Percentiles rank a stretch among this genome's conserved stretches.
These are phyloP conservation scores for Quiscalus mexicanus DNA, from an alignment of 2,113 vertebrate species.

Conservation along the genomic window DNA sequence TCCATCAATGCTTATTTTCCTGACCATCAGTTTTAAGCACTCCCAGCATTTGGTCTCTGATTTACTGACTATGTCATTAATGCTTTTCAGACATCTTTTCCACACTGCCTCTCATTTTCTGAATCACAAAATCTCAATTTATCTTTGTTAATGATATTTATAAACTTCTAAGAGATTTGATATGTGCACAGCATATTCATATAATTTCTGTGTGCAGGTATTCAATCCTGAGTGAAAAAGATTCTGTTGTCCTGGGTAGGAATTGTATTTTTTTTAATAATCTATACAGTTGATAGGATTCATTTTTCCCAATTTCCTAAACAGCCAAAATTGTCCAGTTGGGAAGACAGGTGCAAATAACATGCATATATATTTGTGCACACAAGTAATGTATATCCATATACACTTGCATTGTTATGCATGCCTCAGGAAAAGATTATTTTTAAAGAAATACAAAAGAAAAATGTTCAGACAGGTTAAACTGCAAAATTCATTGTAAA, in stretches of 20 bases:
- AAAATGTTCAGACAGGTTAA: background rate
- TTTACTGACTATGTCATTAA: background rate
- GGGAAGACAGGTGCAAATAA: background rate
- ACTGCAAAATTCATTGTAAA: background rate
- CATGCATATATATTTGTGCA: background rate
- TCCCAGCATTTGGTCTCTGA: background rate
- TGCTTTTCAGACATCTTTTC: background rate
- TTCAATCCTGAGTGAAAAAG: background rate
- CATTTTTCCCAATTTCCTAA: background rate
- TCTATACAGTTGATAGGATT: background rate
- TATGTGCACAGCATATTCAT: background rate
- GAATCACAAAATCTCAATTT: background rate
- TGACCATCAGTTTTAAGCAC: background rate
- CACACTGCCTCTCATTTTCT: background rate
- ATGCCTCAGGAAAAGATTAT: background rate
- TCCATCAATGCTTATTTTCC: background rate
- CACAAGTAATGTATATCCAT: background rate
- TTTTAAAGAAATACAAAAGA: background rate
- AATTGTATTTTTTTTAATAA: background rate
- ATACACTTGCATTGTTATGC: fast-evolving
- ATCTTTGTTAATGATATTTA: background rate
- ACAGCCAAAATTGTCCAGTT: background rate
- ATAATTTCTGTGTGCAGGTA: background rate
- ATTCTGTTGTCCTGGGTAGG: background rate
- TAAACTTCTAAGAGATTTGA: background rate